Percentiles rank a stretch among this genome's conserved stretches.
These are phyloP conservation scores for Exaiptasia diaphana DNA, from an alignment of 64 coral and sea anemone species.

Conservation along the genomic window DNA sequence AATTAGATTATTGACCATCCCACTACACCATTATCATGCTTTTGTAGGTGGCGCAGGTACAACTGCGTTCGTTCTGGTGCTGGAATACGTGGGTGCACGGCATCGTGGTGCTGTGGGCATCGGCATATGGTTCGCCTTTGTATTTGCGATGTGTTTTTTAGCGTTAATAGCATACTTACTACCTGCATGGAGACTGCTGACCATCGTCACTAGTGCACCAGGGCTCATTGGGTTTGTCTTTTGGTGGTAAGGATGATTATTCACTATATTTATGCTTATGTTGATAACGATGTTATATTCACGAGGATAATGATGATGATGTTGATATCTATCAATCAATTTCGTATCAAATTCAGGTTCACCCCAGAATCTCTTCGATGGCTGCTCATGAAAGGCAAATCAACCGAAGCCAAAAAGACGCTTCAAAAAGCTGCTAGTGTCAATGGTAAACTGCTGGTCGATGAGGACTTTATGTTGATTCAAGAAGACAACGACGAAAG, in stretches of 20 bases:
- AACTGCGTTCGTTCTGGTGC: conserved; percentile 45
- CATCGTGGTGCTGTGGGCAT: conserved; percentile 59
- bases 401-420: conserved; percentile 17
- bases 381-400: conserved; percentile 52
- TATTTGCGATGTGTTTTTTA: conserved; percentile 17
- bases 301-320: too few relatives aligned
- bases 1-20: too few relatives aligned
- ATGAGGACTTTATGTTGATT: neutral
- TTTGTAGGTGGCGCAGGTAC: conserved; percentile 10
- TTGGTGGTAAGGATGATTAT: conserved; percentile 61
- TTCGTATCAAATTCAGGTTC: conserved; percentile 8
- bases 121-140: conserved; percentile 63
- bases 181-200: conserved; percentile 51
- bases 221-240: conserved; percentile 41
- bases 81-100: conserved; percentile 58
- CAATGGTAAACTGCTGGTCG: neutral
- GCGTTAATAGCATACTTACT: conserved; percentile 55
- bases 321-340: neutral
- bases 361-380: conserved; percentile 67
- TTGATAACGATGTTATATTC: neutral
- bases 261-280: neutral
- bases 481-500: neutral
- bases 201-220: conserved; percentile 40
- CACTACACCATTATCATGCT: too few relatives aligned
- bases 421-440: conserved; percentile 14